Conservation (phyloP, 2,797 vertebrate species). For the Rhynchotus rufescens region DNA sequence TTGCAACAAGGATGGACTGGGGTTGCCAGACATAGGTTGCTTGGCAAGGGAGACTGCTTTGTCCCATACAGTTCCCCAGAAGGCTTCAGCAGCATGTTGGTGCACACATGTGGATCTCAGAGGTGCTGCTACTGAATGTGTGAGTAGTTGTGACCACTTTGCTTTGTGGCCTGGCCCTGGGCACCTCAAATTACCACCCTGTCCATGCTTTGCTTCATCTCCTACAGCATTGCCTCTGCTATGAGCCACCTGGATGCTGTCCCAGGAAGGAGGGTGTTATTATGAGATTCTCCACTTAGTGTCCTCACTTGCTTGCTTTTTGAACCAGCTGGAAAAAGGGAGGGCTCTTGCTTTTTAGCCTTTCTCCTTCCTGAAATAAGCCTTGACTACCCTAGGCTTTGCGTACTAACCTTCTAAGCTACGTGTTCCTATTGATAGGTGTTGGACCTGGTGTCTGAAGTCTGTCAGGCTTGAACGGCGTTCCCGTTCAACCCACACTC, state of each 20-base stretch:
- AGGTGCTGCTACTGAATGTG: accelerated
- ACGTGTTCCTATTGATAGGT: not conserved
- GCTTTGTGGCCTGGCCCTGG: not conserved
- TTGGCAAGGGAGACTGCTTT: not conserved
- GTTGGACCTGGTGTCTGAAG: not conserved
- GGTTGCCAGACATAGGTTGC: accelerated
- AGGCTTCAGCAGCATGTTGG: not conserved
- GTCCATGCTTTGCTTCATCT: accelerated
- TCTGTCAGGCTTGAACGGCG: not conserved
- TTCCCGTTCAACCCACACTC: not conserved
- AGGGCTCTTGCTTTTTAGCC: not conserved
- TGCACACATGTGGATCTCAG: not conserved
- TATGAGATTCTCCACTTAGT: conserved; percentile 3
- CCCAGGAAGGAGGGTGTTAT: not conserved
- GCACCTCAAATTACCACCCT: not conserved
- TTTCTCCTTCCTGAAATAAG: not conserved
- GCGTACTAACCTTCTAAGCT: not conserved
- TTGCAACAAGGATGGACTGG: not conserved
- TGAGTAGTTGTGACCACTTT: not conserved
- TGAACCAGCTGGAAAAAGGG: not conserved
- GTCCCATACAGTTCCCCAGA: not conserved
- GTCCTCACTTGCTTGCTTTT: conserved; percentile 57
- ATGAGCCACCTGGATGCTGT: not conserved
- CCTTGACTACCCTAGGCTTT: accelerated
- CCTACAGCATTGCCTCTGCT: accelerated